Evolutionary conservation across 2,797 vertebrate genomes (phyloP), one percentile per base, ranked within the genome.

Genomic region (Lemur catta): DNA sequence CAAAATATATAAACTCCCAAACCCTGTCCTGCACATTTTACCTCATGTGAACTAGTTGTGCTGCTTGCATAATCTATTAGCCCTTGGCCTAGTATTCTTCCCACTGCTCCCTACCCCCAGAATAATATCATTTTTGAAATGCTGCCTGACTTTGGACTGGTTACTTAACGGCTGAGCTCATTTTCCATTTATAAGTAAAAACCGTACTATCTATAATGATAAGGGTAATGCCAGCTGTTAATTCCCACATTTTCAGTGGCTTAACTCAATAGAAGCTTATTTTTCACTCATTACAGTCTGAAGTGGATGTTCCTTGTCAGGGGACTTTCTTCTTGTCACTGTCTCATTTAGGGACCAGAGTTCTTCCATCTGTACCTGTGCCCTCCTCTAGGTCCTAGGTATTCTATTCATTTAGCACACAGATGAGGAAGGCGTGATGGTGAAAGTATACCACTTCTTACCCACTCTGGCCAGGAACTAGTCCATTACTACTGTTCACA

Each of bases 131-230:
- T n/a, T 52, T 91, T 48, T 76, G 26, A 87, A 75, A 69, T 65
- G 28, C 4, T 89, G 65, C 57, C 76, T 89, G 79, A 81, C 28
- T 93, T 71, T 82, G 20, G 33, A 12, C 61, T 43, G 7, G 13
- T 93, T 79, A 20, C 6, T 85, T 89, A 74, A 55, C 48, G 33
- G 9, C 4, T 41, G 1, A 79, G 24, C 38, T 89, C 48, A 63
- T 81, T 86, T 94, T 82, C 30, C 55, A 81, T 74, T 86, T 59
- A n/a, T 76, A 81, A 74, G 61, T 41, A 74, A 91, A 63, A n/a
- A 28, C 28, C 22, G 9, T 24, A 33, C 38, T 59, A 24, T 63
- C 65, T 71, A 22, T 13, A 20, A 50, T 75, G 59, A 57, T 69
- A 33, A 67, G 35, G 52, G 18, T 30, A 55, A 55, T 43, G 28